Conservation (phyloP, 2,113 vertebrate genomes). For the human (Homo sapiens) region DNA sequence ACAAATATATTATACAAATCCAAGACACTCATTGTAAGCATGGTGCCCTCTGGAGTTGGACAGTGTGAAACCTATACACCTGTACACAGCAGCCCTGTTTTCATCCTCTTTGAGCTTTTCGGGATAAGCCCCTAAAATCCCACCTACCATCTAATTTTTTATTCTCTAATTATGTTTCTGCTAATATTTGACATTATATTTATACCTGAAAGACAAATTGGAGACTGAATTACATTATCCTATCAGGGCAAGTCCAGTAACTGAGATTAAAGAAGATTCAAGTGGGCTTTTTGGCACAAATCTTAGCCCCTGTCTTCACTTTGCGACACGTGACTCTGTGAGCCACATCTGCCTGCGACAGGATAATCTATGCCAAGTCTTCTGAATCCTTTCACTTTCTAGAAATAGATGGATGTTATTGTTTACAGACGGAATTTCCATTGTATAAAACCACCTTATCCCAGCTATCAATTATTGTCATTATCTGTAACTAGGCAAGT, state of each 20-base stretch:
- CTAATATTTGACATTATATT: neutral
- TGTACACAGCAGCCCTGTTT: neutral
- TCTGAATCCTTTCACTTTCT: neutral
- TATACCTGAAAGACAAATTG: neutral
- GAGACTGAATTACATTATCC: neutral
- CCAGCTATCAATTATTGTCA: neutral
- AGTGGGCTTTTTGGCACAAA: fast-evolving
- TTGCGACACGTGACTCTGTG: neutral
- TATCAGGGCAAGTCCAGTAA: neutral
- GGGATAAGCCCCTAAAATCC: neutral
- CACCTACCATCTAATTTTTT: neutral
- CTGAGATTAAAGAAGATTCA: fast-evolving
- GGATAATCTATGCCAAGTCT: neutral
- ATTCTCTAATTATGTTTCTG: neutral
- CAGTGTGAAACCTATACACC: neutral
- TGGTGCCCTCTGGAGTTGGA: too few relatives aligned
- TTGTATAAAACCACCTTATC: neutral
- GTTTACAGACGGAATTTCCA: neutral
- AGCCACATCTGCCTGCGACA: neutral
- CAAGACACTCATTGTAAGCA: too few relatives aligned
- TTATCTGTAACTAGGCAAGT: neutral
- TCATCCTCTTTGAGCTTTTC: neutral
- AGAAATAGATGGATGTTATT: neutral
- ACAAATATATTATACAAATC: neutral
- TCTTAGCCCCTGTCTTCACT: neutral